These are phyloP conservation scores for Thalassoma bifasciatum DNA, from an alignment of 2,113 vertebrate genomes.

Conservation along the genomic window DNA sequence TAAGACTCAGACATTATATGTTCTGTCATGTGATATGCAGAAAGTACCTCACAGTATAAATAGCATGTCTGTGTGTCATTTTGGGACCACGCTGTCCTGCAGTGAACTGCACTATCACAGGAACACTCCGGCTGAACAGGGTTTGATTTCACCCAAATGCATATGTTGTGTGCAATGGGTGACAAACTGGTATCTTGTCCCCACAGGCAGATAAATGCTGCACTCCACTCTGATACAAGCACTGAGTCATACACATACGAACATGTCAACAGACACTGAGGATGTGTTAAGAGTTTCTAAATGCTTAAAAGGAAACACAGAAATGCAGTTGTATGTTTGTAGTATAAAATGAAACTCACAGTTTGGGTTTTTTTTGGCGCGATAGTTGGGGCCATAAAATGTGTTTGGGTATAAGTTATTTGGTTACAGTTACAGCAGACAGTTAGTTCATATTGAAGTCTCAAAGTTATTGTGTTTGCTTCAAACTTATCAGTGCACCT, in stretches of 20 bases:
- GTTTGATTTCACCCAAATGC: conserved; percentile 58
- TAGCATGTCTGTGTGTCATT: conserved; percentile 59
- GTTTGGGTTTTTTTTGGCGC: conserved; percentile 4
- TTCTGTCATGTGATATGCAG: conserved; percentile 48
- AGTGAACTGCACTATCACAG: conserved; percentile 60
- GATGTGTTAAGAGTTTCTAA: conserved; percentile 23
- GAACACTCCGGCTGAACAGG: conserved; percentile 54
- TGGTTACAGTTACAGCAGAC: neutral
- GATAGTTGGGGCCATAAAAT: neutral
- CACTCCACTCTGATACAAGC: conserved; percentile 27
- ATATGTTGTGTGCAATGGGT: conserved; percentile 39
- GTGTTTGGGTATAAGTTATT: conserved; percentile 11
- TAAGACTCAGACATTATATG: conserved; percentile 46
- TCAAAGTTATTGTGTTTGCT: neutral
- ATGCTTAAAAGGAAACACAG: conserved; percentile 9
- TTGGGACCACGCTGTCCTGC: conserved; percentile 47
- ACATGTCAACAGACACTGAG: conserved; percentile 26
- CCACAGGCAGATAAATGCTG: conserved; percentile 41
- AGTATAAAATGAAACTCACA: conserved; percentile 10
- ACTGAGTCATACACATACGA: conserved; percentile 34
- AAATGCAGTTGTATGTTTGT: conserved; percentile 4
- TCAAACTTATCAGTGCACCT: neutral
- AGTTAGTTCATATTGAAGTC: conserved; percentile 2
- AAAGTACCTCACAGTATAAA: conserved; percentile 55
- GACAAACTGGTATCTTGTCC: conserved; percentile 42